A percentile compares a stretch with the other conserved stretches of the same genome.
phyloP scores from a whole-genome alignment of 2,797 vertebrate species.

The Perodicticus potto region DNA sequence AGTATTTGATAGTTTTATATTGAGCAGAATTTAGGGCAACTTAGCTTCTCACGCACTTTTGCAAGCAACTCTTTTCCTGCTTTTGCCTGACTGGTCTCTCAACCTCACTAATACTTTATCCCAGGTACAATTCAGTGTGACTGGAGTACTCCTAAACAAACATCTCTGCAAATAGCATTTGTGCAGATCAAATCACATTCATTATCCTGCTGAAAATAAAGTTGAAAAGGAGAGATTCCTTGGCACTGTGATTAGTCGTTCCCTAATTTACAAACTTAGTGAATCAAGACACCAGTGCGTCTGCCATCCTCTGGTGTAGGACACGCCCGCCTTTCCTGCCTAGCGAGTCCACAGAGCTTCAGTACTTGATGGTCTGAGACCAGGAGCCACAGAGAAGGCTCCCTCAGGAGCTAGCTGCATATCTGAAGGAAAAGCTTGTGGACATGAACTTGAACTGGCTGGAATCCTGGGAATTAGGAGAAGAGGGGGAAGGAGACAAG shows the following conservation, averaged over 20 bases:
- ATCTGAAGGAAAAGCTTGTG: background rate
- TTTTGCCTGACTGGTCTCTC: background rate
- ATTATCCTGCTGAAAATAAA: background rate
- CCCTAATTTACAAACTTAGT: background rate
- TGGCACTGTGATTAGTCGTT: background rate
- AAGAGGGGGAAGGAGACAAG: fast-evolving
- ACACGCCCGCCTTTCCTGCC: background rate
- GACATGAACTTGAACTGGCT: background rate
- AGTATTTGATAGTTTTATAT: background rate
- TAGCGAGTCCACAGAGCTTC: background rate
- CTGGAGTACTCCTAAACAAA: background rate
- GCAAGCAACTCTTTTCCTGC: background rate
- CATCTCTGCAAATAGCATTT: background rate
- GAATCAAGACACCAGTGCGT: background rate
- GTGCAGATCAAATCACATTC: background rate
- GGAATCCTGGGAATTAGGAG: background rate
- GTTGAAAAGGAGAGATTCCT: background rate
- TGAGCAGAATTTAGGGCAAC: background rate
- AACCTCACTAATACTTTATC: background rate
- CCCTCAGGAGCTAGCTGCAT: background rate
- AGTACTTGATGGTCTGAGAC: background rate
- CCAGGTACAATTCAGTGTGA: background rate
- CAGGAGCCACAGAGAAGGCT: background rate
- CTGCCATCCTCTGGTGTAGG: background rate
- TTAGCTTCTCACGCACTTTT: background rate